Percentiles rank a stretch among this genome's conserved stretches.
phyloP scores from a whole-genome alignment of 2,888 invertebrate genomes.

The Phyto melanocephala region DNA sequence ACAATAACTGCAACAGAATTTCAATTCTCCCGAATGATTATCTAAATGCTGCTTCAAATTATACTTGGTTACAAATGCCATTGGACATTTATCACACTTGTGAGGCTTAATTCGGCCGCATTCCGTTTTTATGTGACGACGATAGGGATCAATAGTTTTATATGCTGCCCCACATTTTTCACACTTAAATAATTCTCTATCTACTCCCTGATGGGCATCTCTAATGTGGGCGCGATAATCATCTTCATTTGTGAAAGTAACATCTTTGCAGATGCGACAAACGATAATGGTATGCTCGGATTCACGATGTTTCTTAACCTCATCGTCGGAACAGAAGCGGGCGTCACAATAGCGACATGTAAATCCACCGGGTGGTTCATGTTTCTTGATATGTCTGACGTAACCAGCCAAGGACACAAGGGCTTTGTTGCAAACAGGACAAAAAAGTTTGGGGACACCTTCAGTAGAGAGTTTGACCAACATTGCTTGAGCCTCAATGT shows the following conservation, averaged over 20 bases:
- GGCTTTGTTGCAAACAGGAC: conserved; percentile 76
- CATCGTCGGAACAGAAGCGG: conserved; percentile 73
- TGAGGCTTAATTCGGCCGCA: conserved; percentile 78
- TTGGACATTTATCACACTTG: conserved; percentile 76
- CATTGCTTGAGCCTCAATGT: conserved; percentile 66
- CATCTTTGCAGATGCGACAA: conserved; percentile 75
- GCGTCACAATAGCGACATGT: conserved; percentile 76
- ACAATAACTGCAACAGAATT: conserved; percentile 75
- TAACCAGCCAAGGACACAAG: conserved; percentile 72
- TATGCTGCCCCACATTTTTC: conserved; percentile 79
- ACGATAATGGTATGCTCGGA: conserved; percentile 72
- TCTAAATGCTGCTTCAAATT: conserved; percentile 73
- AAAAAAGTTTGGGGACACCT: conserved; percentile 74
- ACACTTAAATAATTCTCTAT: conserved; percentile 77
- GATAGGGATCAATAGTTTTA: conserved; percentile 77
- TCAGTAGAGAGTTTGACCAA: conserved; percentile 76
- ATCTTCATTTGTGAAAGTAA: conserved; percentile 73
- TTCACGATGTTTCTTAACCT: conserved; percentile 73
- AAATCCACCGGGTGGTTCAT: conserved; percentile 78
- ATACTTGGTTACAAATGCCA: conserved; percentile 72
- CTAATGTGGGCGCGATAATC: conserved; percentile 77
- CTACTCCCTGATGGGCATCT: conserved; percentile 75
- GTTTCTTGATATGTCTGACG: conserved; percentile 77
- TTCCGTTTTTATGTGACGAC: conserved; percentile 75
- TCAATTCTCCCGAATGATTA: conserved; percentile 72